Conservation (phyloP, 2,797 vertebrate genomes). For the Myotis planiceps region DNA sequence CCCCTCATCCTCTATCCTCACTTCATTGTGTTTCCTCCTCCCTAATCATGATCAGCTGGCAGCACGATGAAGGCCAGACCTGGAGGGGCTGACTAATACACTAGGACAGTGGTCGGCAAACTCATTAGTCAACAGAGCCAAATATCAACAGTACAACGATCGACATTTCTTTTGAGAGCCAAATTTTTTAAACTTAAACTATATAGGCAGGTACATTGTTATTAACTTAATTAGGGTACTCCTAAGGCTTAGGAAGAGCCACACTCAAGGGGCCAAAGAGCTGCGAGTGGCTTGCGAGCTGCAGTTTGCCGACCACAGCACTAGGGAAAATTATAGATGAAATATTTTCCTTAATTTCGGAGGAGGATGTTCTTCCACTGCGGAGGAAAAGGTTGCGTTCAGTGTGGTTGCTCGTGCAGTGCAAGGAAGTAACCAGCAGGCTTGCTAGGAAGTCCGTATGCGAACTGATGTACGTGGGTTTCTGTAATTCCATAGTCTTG, state of each 20-base stretch:
- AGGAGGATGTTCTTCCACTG: conserved; percentile 62
- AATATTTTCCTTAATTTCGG: conserved; percentile 58
- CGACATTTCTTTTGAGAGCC: too few species aligned
- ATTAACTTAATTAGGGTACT: too few species aligned
- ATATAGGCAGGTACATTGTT: too few species aligned
- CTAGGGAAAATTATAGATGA: conserved; percentile 57
- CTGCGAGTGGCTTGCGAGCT: too few species aligned
- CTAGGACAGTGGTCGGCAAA: not conserved
- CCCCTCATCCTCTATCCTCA: not conserved
- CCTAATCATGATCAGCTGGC: conserved; percentile 32
- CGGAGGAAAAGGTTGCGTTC: conserved; percentile 52
- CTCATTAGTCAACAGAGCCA: too few species aligned
- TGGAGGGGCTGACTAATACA: conserved; percentile 49
- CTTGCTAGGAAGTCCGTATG: conserved; percentile 37
- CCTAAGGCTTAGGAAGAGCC: too few species aligned
- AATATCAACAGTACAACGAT: too few species aligned
- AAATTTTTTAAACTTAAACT: too few species aligned
- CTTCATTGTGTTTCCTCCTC: not conserved
- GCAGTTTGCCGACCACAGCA: not conserved
- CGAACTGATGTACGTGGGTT: not conserved
- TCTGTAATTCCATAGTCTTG: not conserved
- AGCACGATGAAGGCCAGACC: not conserved
- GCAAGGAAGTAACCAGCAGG: not conserved
- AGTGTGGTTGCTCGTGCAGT: conserved; percentile 53
- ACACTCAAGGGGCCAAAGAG: too few species aligned